Evolutionary conservation across 1,140 invertebrate species (phyloP), one percentile per base, ranked within the genome.

Genomic region (Aethina tumida): DNA sequence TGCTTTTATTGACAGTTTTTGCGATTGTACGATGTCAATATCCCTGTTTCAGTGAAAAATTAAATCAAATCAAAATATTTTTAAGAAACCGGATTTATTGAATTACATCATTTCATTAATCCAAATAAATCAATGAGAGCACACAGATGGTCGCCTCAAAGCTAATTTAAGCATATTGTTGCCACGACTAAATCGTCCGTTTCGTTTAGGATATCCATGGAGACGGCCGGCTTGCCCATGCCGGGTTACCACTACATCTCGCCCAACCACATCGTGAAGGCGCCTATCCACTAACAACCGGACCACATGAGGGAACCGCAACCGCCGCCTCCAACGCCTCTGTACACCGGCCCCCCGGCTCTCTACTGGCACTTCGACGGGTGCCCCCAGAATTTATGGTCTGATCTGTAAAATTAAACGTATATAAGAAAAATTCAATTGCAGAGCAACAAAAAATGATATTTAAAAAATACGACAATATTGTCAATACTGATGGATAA

Each of bases 211-310:
- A 89, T 90, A 84, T 86, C 85, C 28, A 84, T 89, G 82, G 86
- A 91, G 71, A 90, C 86, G 38, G 82, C 84, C 45, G 83, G 84
- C 51, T 73, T 90, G 69, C 82, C 83, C 54, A 79, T 91, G 71
- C 81, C 82, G 43, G 82, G 84, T 40, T 91, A 87, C 70, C 85
- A 89, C 64, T 90, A 88, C 71, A 84, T 91, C 63, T 79, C 85
- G 49, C 86, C 85, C 35, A 89, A 87, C 68, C 83, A 89, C 71
- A 89, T 91, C 63, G 84, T 91, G 53, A 89, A 89, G 67, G 83
- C 85, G 44, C 83, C 84, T 49, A 87, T 89, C 60, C 85, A 91
- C 71, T 90, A 83, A 43, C n/a, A 52, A 61, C 57, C 55, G 51
- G 52, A 28, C 40, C 55, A 52, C 49, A 49, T 50, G 35, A 53